Evolutionary conservation across 2,113 vertebrate species (phyloP).

Genomic region (Malurus alboscapulatus): DNA sequence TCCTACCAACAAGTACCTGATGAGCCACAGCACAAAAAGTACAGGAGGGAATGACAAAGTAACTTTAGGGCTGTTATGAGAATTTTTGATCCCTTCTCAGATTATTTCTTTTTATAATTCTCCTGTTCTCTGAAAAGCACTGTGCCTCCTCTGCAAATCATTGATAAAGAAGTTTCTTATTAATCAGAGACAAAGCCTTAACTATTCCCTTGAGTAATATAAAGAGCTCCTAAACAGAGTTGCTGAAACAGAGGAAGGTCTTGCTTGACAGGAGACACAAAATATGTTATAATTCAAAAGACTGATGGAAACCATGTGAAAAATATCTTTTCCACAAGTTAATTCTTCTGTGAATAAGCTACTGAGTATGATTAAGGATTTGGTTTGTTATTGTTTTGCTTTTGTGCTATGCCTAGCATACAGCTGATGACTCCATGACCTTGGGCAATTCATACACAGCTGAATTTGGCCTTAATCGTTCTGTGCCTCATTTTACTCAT

Average conservation of each 20-base stretch:
- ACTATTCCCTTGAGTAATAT: not conserved
- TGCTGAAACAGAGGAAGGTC: not conserved
- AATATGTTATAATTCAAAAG: not conserved
- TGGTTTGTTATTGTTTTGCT: not conserved
- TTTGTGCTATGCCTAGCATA: not conserved
- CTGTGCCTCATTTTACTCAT: constrained; percentile 25
- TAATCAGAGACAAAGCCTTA: not conserved
- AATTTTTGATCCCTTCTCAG: constrained; percentile 6
- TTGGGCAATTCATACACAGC: not conserved
- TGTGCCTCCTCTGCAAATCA: not conserved
- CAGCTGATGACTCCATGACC: constrained; percentile 17
- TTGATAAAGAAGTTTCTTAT: constrained; percentile 4
- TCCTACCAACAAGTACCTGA: not conserved
- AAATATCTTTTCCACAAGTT: not conserved
- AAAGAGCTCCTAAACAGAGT: not conserved
- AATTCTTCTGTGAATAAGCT: not conserved
- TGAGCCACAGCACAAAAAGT: constrained; percentile 23
- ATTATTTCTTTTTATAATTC: constrained; percentile 20
- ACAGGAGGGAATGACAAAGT: not conserved
- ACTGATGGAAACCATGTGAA: not conserved
- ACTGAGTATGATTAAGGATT: not conserved
- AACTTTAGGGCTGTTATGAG: constrained; percentile 17
- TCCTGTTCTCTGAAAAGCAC: not conserved
- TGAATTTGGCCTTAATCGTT: constrained; percentile 2
- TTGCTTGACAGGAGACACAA: not conserved